Percentiles rank a stretch among this genome's conserved stretches.
These are phyloP conservation scores for Labeo catla DNA, from an alignment of 2,113 vertebrate species.

Conservation along the genomic window DNA sequence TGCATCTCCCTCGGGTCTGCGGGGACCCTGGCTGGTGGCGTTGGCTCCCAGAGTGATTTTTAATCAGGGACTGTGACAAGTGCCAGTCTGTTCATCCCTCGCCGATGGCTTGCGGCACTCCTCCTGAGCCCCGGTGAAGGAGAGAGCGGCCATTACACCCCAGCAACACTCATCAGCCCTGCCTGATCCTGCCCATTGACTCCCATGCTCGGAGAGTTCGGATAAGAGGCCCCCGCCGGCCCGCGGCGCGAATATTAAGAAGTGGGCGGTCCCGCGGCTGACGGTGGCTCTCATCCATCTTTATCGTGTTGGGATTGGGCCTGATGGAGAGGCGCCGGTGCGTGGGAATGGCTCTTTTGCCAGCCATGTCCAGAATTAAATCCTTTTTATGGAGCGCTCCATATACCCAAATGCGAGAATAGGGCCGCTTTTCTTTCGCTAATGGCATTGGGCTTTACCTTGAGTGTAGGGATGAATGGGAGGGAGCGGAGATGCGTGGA, in stretches of 20 bases:
- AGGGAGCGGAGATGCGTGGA: not conserved
- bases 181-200: constrained; percentile 45
- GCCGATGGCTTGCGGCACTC: constrained; percentile 68
- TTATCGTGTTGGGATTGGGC: constrained; percentile 64
- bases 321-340: constrained; percentile 60
- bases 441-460: constrained; percentile 49
- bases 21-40: constrained; percentile 40
- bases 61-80: constrained; percentile 67
- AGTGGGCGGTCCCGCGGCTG: constrained; percentile 58
- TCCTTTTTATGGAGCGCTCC: constrained; percentile 47
- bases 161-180: constrained; percentile 62
- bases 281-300: constrained; percentile 58
- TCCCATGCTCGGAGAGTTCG: constrained; percentile 20
- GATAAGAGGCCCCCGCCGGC: constrained; percentile 52
- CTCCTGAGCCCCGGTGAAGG: constrained; percentile 56
- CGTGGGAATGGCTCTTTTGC: constrained; percentile 49
- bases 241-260: constrained; percentile 68
- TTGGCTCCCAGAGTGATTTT: constrained; percentile 65
- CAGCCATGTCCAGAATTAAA: constrained; percentile 57
- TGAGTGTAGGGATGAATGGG: constrained; percentile 14
- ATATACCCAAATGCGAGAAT: constrained; percentile 59
- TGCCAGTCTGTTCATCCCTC: constrained; percentile 61
- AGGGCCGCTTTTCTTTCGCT: constrained; percentile 50
- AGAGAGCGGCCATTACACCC: constrained; percentile 68
- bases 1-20: constrained; percentile 39